A percentile compares a stretch with the other conserved stretches of the same genome.
These are phyloP conservation scores for Poecilobothrus nobilitatus DNA, from an alignment of 2,888 invertebrate genomes.

Conservation along the genomic window DNA sequence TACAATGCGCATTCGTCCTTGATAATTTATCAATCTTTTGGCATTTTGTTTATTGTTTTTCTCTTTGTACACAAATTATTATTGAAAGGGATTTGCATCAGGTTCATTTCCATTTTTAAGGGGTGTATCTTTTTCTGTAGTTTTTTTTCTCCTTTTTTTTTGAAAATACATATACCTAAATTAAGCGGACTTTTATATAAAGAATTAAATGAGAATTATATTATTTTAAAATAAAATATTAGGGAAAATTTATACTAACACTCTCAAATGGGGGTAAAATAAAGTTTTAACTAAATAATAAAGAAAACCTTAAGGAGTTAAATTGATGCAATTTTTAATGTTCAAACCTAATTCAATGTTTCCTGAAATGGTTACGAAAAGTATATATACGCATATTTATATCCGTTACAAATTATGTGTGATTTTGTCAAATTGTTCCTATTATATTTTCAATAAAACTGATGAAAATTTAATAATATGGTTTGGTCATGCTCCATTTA, in stretches of 20 bases:
- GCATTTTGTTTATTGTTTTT: neutral
- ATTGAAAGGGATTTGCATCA: neutral
- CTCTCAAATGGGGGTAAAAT: neutral
- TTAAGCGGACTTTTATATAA: neutral
- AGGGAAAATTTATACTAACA: neutral
- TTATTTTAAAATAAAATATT: neutral
- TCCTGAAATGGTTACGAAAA: neutral
- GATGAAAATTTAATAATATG: conserved; percentile 4
- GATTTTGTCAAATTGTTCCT: conserved; percentile 6
- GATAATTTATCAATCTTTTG: conserved; percentile 2
- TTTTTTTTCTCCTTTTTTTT: neutral
- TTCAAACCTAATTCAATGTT: neutral
- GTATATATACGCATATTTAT: neutral
- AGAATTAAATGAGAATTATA: neutral
- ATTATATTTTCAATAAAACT: conserved; percentile 2
- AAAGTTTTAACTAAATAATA: neutral
- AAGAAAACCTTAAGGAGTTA: neutral
- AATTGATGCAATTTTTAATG: neutral
- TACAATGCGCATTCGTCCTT: neutral
- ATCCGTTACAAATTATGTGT: conserved; percentile 1
- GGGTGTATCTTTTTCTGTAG: neutral
- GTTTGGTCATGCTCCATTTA: conserved; percentile 45
- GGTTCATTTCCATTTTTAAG: neutral
- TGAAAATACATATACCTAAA: neutral
- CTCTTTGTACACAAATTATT: neutral